These are phyloP conservation scores for Melanotaenia maccullochi DNA, from an alignment of 2,797 vertebrate species.

Conservation along the genomic window DNA sequence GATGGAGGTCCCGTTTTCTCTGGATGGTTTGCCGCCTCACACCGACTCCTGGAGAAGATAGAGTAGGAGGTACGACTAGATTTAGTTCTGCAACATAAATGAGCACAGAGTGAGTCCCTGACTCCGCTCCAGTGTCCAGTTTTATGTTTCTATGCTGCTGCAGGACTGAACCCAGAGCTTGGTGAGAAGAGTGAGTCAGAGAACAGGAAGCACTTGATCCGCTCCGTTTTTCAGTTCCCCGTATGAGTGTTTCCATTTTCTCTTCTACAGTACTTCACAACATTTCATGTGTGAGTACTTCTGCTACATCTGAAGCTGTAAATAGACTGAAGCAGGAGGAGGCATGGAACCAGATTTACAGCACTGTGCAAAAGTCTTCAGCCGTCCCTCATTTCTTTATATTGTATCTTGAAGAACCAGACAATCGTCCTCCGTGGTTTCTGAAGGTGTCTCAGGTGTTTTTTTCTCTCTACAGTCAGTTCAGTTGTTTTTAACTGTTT, in stretches of 20 bases:
- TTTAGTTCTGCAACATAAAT: conserved; percentile 8
- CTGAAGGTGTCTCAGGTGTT: no score
- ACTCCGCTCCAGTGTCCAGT: neutral
- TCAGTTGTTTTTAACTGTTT: no score
- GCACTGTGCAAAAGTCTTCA: no score
- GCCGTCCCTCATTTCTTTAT: no score
- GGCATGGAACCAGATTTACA: no score
- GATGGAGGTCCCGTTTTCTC: conserved; percentile 33
- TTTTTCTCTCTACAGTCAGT: no score
- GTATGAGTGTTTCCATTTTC: neutral
- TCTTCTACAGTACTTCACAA: neutral
- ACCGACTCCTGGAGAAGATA: conserved; percentile 44
- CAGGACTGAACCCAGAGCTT: no score
- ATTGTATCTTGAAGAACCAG: no score
- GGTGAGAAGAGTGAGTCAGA: neutral
- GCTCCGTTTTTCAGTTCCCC: neutral
- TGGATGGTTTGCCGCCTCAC: conserved; percentile 24
- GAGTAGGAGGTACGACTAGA: conserved; percentile 4
- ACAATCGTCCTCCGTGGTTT: no score
- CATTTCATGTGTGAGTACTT: neutral
- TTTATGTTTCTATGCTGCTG: no score
- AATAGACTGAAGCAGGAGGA: neutral
- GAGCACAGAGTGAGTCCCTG: conserved; percentile 1
- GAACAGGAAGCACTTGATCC: neutral
- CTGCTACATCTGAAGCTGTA: neutral